These are phyloP conservation scores for Diphyllodes magnificus DNA, from an alignment of 2,113 vertebrate species.

Conservation along the genomic window DNA sequence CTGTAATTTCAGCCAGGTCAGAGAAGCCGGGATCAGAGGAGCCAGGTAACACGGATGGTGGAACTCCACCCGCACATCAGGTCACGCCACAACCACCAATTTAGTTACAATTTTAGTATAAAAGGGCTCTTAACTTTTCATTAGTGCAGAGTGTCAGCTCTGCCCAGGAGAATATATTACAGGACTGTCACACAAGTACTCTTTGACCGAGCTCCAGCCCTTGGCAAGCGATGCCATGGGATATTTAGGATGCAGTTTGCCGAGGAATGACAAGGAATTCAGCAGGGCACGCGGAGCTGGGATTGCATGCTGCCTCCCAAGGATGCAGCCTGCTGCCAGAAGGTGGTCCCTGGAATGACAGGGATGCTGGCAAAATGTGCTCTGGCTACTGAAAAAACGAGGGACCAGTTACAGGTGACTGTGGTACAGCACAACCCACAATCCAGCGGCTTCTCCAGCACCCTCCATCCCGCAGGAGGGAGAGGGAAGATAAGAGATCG, in stretches of 20 bases:
- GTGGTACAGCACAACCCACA: fast-evolving
- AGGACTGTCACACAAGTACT: neutral
- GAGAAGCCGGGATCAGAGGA: neutral
- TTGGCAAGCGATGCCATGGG: neutral
- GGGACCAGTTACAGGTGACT: fast-evolving
- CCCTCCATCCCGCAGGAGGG: fast-evolving
- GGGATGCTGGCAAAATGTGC: fast-evolving
- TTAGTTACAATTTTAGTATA: neutral
- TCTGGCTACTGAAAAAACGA: neutral
- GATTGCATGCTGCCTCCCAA: neutral
- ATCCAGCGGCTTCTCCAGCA: neutral
- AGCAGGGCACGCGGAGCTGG: fast-evolving
- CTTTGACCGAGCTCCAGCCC: neutral
- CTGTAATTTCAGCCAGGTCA: neutral
- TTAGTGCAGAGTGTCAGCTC: neutral
- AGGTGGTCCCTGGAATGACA: neutral
- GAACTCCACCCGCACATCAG: neutral
- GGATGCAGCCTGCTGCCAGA: neutral
- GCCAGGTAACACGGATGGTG: neutral
- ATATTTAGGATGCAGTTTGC: neutral
- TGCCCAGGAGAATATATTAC: neutral
- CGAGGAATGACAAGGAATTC: neutral
- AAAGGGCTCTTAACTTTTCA: neutral
- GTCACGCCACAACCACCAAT: neutral
- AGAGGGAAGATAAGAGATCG: neutral